A percentile compares a stretch with the other conserved stretches of the same genome.
phyloP scores from a whole-genome alignment of 2,113 vertebrate species.

The Grus americana region DNA sequence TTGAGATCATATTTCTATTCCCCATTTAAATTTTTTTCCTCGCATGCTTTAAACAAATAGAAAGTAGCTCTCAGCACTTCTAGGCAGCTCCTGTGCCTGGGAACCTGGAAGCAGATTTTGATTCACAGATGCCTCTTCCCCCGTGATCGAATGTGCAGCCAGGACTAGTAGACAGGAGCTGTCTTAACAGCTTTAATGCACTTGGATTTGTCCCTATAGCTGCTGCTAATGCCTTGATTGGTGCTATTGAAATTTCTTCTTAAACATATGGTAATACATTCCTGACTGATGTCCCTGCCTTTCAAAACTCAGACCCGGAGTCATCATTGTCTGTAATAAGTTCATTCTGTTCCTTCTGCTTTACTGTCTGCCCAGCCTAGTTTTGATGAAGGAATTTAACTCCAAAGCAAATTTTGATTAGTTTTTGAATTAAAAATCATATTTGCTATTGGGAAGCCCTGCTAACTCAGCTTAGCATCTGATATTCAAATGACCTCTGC shows the following conservation, averaged over 20 bases:
- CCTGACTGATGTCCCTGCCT: constrained; percentile 11
- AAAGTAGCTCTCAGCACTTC: constrained; percentile 10
- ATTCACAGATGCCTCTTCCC: constrained; percentile 43
- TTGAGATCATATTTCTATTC: not conserved
- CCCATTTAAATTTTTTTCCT: not conserved
- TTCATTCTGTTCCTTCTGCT: constrained; percentile 42
- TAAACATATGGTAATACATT: constrained; percentile 52
- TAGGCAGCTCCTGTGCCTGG: constrained; percentile 5
- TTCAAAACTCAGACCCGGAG: constrained; percentile 45
- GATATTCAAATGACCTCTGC: not conserved
- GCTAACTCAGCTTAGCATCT: not conserved
- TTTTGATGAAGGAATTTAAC: constrained; percentile 32
- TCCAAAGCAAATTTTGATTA: constrained; percentile 2
- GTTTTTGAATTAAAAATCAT: not conserved
- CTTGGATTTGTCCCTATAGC: constrained; percentile 44
- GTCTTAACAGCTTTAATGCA: constrained; percentile 21
- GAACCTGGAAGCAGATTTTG: constrained; percentile 27
- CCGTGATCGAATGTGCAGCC: not conserved
- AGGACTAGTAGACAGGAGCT: constrained; percentile 16
- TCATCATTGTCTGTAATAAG: constrained; percentile 33
- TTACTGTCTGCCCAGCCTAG: constrained; percentile 4
- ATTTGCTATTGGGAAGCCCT: not conserved
- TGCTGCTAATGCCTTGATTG: constrained; percentile 44
- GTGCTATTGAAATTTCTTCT: constrained; percentile 35
- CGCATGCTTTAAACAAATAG: not conserved